Evolutionary conservation across 1,140 invertebrate species (phyloP).

Genomic region (Fopius arisanus): DNA sequence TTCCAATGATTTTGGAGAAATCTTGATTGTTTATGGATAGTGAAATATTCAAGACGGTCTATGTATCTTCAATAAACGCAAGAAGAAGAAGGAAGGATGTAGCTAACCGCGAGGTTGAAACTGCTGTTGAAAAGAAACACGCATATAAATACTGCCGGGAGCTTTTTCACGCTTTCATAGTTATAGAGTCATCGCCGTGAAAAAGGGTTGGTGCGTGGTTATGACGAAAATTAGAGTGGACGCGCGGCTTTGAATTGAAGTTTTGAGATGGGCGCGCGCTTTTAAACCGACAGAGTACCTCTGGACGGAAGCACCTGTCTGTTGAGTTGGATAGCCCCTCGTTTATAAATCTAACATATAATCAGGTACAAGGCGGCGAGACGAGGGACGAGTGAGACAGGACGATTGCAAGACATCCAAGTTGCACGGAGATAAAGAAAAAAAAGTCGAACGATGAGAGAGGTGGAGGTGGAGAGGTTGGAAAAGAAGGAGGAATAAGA

Average conservation of each 20-base stretch:
- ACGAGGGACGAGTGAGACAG: not conserved
- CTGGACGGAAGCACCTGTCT: constrained; percentile 39
- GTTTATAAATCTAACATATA: constrained; percentile 62
- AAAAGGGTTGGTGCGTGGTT: not conserved
- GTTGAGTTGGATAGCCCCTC: constrained; percentile 40
- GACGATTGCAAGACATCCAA: not conserved
- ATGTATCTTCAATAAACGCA: too few relatives aligned
- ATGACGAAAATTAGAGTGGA: constrained; percentile 12
- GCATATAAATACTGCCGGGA: not conserved
- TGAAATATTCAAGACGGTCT: too few relatives aligned
- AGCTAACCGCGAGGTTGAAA: too few relatives aligned
- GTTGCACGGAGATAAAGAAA: too few relatives aligned
- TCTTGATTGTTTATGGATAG: too few relatives aligned
- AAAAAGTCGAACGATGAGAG: constrained; percentile 14
- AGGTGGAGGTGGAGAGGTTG: constrained; percentile 19
- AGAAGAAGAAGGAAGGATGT: too few relatives aligned
- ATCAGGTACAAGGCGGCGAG: constrained; percentile 44
- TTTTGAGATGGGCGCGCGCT: not conserved
- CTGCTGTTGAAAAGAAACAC: not conserved
- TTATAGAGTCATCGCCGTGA: constrained; percentile 7
- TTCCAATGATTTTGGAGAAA: too few relatives aligned
- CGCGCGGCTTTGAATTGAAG: not conserved
- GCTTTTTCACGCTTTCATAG: not conserved
- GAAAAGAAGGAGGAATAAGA: constrained; percentile 31
- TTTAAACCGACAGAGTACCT: not conserved